Conservation (phyloP, 2,113 vertebrate species). For the Macroglossus sobrinus region DNA sequence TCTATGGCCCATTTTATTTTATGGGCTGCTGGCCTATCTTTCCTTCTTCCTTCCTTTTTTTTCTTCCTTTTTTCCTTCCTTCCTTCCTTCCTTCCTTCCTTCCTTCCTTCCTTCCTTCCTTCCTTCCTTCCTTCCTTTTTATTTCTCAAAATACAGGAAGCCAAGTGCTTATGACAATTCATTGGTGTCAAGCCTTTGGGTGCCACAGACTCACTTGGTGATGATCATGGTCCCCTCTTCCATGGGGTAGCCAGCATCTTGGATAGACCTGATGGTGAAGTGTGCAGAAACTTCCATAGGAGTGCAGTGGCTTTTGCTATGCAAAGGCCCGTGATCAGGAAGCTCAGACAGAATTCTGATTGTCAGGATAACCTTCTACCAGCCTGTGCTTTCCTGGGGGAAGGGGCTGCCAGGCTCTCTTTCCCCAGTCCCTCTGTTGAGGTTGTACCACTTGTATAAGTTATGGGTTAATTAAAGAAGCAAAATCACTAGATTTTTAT, state of each 20-base stretch:
- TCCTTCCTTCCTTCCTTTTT: background rate
- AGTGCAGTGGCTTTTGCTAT: background rate
- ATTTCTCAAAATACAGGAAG: slow-evolving; percentile 59
- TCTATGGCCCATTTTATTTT: slow-evolving; percentile 49
- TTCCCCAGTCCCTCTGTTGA: background rate
- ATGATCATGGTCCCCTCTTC: background rate
- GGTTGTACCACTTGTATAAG: background rate
- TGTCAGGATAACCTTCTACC: background rate
- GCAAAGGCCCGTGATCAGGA: background rate
- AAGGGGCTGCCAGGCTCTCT: background rate
- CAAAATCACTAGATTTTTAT: background rate
- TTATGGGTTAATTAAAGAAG: background rate
- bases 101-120: background rate
- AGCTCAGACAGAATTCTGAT: slow-evolving; percentile 2
- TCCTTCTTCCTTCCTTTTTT: background rate
- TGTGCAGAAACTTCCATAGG: background rate
- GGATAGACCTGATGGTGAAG: background rate
- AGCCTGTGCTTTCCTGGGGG: background rate
- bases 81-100: background rate
- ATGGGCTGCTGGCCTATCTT: background rate
- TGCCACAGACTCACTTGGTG: background rate
- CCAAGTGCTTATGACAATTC: slow-evolving; percentile 44
- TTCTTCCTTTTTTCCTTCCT: background rate
- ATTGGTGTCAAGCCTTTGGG: background rate
- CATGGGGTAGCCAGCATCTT: background rate